These are phyloP conservation scores for Holothuria scabra DNA, from an alignment of 53 echinoderm and acorn worm species.

Conservation along the genomic window DNA sequence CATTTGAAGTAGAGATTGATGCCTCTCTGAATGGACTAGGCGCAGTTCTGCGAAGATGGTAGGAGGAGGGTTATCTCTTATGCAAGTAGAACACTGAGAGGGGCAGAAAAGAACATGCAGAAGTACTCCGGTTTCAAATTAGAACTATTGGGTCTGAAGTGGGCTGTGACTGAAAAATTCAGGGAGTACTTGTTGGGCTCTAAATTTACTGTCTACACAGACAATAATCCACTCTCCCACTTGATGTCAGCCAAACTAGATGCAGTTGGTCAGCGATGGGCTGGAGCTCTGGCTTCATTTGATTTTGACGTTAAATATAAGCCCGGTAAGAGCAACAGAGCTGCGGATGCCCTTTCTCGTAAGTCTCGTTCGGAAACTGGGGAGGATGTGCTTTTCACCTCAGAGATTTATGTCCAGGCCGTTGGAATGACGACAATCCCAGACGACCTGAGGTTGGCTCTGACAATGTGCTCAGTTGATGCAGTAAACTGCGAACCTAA, in stretches of 20 bases:
- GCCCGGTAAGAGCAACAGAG: conserved; percentile 28
- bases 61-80: not conserved
- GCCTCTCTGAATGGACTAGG: not conserved
- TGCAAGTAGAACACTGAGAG: no score
- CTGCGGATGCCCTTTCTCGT: conserved; percentile 45
- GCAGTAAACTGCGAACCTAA: not conserved
- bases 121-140: no score
- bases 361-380: not conserved
- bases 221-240: conserved; percentile 49
- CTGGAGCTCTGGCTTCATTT: conserved; percentile 37
- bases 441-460: not conserved
- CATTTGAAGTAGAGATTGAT: conserved; percentile 12
- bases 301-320: conserved; percentile 53
- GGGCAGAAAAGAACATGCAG: no score
- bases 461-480: no score
- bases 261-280: not conserved
- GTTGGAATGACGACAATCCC: conserved; percentile 12
- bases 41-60: not conserved
- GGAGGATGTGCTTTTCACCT: not conserved
- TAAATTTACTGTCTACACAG: not conserved
- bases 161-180: conserved; percentile 29
- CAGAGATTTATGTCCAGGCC: not conserved
- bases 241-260: no score
- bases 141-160: conserved; percentile 29
- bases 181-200: no score